phyloP scores from a whole-genome alignment of 2,797 vertebrate genomes.

The Pangasius sanitwongsei region DNA sequence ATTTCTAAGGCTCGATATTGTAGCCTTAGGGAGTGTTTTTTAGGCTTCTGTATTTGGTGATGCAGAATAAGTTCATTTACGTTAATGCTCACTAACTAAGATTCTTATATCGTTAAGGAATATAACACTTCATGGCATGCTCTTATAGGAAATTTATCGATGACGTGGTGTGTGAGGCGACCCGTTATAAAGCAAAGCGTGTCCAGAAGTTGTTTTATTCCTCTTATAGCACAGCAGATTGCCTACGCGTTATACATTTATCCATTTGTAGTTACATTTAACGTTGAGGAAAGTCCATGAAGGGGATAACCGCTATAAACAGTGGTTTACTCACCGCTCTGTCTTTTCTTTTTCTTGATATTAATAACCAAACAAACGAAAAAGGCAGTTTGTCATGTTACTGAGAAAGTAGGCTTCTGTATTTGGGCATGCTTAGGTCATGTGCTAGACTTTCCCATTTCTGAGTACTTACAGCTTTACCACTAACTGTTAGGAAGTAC shows the following conservation, averaged over 20 bases:
- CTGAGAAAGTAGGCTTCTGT: no score
- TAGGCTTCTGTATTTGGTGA: background rate
- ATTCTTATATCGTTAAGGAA: background rate
- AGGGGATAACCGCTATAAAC: background rate
- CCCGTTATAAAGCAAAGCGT: no score
- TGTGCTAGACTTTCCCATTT: no score
- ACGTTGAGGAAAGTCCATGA: no score
- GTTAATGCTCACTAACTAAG: background rate
- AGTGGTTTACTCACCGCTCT: no score
- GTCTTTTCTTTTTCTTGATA: no score
- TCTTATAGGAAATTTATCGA: background rate
- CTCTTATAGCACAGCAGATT: background rate
- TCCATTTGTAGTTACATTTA: background rate
- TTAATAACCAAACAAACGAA: no score
- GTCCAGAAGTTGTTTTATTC: background rate
- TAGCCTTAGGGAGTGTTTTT: background rate
- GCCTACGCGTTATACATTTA: background rate
- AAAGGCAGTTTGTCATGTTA: no score
- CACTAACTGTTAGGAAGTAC: background rate
- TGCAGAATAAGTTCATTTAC: background rate
- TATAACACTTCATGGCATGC: no score
- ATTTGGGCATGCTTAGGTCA: no score
- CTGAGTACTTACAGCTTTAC: background rate
- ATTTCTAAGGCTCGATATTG: background rate
- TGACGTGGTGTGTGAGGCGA: background rate